Evolutionary conservation across 2,888 invertebrate genomes (phyloP).

Genomic region (Acholoe squamosa): DNA sequence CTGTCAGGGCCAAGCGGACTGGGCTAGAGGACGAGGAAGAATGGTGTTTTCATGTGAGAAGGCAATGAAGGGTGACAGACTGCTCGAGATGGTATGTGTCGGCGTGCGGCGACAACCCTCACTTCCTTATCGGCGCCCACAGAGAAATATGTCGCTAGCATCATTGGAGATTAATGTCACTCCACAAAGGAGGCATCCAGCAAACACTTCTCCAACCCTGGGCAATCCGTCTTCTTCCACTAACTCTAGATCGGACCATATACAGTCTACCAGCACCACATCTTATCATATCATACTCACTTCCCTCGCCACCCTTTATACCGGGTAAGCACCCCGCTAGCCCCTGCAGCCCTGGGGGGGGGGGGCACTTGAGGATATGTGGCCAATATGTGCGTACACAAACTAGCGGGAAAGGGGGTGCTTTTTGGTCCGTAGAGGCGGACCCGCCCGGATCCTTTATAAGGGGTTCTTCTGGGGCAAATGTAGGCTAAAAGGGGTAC

Average conservation of each 20-base stretch:
- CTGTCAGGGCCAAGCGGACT: no score
- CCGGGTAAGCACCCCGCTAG: neutral
- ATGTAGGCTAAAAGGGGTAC: no score
- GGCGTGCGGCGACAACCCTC: conserved; percentile 11
- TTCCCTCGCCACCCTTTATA: neutral
- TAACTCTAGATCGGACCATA: no score
- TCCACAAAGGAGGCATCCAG: conserved; percentile 4
- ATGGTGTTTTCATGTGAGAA: conserved; percentile 13
- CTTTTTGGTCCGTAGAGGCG: no score
- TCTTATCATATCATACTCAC: neutral
- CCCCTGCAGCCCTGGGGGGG: neutral
- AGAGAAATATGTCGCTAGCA: neutral
- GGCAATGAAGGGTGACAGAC: neutral
- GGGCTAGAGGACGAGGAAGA: neutral
- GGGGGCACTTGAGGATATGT: no score
- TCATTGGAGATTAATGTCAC: conserved; percentile 12
- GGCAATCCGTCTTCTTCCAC: no score
- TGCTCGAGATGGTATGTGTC: neutral
- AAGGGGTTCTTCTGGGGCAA: no score
- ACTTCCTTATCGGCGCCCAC: neutral
- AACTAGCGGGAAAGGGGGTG: no score
- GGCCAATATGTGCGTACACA: no score
- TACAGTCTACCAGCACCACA: no score
- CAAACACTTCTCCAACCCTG: neutral
- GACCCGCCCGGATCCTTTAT: no score